Evolutionary conservation across 2,113 vertebrate species (phyloP), one percentile per base, ranked within the genome.

Genomic region (Gasterosteus aculeatus): DNA sequence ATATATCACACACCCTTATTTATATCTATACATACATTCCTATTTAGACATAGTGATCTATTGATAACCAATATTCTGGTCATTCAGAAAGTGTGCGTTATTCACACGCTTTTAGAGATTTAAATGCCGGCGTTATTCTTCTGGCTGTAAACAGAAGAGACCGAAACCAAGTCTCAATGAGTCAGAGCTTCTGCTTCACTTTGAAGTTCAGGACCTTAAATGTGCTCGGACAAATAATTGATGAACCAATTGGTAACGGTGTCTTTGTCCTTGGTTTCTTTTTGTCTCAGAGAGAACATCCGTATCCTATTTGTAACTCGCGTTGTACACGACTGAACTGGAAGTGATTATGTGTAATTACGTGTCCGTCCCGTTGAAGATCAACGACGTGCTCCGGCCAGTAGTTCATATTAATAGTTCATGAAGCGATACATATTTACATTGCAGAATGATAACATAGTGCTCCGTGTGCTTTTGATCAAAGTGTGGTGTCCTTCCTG

Each of bases 221-320:
- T 75, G 31, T 41, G 38, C 51, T 73, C 16, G 39, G 42, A 54
- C 16, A 33, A 26, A 62, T 6, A 18, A 19, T 63, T 44, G 29
- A 39, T 53, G 46, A 73, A 54, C 19, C 31, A 29, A 74, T 77
- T 62, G 56, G 22, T 63, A 64, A 67, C 56, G 31, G 38, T 72
- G 80, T 70, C 67, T 54, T 80, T 78, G 80, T 87, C 76, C 69
- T 31, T 54, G 70, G 63, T 56, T 63, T 63, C 69, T 58, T 65
- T 69, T 61, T 67, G 73, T 69, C 67, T 66, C 4, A 42, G 49
- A 65, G 62, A 67, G 65, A 69, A 53, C 69, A 65, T 59, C 12
- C 46, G 46, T 79, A 85, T 83, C 69, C 33, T 68, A 72, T 72
- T 41, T 61, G 53, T 54, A 60, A 78, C 53, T 75, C 51, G 60